These are phyloP conservation scores for Epinotia ramella DNA, from an alignment of 2,888 invertebrate species.

Conservation along the genomic window DNA sequence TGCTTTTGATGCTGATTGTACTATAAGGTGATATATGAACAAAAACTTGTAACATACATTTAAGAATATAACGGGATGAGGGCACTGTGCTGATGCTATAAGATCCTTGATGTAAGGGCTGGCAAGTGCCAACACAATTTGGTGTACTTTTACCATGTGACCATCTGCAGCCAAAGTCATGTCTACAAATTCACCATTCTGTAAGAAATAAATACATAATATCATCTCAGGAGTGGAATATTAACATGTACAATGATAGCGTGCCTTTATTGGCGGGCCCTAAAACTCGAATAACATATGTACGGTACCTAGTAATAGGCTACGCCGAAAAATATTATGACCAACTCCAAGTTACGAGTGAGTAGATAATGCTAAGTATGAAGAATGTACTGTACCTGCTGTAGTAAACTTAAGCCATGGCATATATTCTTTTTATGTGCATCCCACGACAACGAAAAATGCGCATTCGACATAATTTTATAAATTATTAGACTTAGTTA, in stretches of 20 bases:
- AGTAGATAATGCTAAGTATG: neutral
- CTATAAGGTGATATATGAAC: neutral
- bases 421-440: conserved; percentile 48
- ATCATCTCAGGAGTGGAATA: neutral
- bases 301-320: no score
- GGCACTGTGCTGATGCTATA: conserved; percentile 69
- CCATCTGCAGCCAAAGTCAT: conserved; percentile 81
- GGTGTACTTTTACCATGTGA: conserved; percentile 78
- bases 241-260: neutral
- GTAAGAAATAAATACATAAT: conserved; percentile 46
- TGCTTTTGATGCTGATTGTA: neutral
- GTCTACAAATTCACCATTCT: conserved; percentile 82
- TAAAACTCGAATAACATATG: neutral
- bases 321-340: neutral
- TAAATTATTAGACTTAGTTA: conserved; percentile 40
- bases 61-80: conserved; percentile 77
- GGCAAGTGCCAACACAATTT: conserved; percentile 74
- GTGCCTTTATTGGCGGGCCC: neutral
- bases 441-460: conserved; percentile 49
- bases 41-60: conserved; percentile 65
- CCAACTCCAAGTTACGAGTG: conserved; percentile 22
- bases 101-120: conserved; percentile 79
- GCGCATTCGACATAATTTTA: conserved; percentile 45
- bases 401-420: conserved; percentile 44
- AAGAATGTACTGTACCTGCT: conserved; percentile 39